phyloP scores from a whole-genome alignment of 35 echinoderm and acorn worm species.

The Amphiura filiformis region DNA sequence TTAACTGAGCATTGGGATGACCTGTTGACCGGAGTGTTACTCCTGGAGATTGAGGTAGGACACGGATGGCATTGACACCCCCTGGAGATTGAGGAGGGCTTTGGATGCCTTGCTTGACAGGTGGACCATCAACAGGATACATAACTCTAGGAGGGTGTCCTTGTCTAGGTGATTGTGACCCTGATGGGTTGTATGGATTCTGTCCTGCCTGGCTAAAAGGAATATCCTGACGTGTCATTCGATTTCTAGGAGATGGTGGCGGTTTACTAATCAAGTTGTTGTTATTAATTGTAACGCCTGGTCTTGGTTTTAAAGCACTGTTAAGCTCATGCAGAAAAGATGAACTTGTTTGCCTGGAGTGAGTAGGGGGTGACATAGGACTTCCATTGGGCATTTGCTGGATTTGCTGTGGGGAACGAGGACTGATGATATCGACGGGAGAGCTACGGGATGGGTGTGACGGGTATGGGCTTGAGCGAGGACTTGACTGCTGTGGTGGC shows the following conservation, averaged over 20 bases:
- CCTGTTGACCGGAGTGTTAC: constrained; percentile 6
- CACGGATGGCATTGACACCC: constrained; percentile 3
- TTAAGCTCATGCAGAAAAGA: constrained; percentile 22
- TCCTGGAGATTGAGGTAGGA: constrained; percentile 5
- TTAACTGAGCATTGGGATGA: constrained; percentile 15
- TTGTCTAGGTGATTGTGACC: neutral
- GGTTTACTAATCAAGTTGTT: neutral
- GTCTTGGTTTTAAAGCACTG: constrained; percentile 17
- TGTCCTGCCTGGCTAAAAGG: neutral
- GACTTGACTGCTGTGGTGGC: neutral
- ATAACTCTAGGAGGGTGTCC: neutral
- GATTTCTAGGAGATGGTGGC: constrained; percentile 2
- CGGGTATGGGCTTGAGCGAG: neutral
- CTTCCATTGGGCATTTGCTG: neutral
- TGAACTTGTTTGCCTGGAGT: constrained; percentile 21
- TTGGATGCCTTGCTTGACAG: neutral
- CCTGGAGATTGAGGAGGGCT: constrained; percentile 4
- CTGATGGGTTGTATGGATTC: neutral
- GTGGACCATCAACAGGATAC: neutral
- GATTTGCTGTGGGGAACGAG: neutral
- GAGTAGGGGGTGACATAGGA: neutral
- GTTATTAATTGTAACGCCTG: neutral
- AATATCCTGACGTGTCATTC: neutral
- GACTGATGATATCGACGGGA: neutral
- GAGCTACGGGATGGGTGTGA: neutral